These are phyloP conservation scores for Metalampra italica DNA, from an alignment of 2,888 invertebrate species.

Conservation along the genomic window DNA sequence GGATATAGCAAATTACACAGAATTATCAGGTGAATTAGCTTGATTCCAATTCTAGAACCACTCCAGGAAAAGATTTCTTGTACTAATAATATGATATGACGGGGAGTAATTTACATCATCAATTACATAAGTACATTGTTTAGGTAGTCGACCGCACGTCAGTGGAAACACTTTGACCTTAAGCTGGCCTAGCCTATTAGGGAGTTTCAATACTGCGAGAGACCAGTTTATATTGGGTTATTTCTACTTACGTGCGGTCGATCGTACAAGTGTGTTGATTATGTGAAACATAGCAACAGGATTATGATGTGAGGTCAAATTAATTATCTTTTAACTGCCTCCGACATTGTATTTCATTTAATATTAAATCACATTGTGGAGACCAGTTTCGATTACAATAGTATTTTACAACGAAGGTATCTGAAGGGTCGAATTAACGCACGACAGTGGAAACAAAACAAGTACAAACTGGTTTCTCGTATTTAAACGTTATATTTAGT, in stretches of 20 bases:
- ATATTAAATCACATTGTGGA: neutral
- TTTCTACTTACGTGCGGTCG: too few relatives aligned
- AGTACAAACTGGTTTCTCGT: too few relatives aligned
- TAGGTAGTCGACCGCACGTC: too few relatives aligned
- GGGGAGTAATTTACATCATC: neutral
- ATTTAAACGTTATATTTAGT: too few relatives aligned
- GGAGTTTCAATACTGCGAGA: too few relatives aligned
- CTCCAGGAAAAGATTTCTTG: neutral
- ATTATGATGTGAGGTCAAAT: slow-evolving; percentile 3
- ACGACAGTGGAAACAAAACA: too few relatives aligned
- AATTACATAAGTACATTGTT: neutral
- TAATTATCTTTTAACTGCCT: neutral
- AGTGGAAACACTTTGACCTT: too few relatives aligned
- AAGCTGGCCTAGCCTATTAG: too few relatives aligned
- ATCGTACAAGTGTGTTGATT: slow-evolving; percentile 5
- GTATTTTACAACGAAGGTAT: too few relatives aligned
- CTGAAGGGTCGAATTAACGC: too few relatives aligned
- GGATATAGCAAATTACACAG: too few relatives aligned
- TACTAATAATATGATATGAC: neutral
- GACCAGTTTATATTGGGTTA: too few relatives aligned
- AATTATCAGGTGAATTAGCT: neutral
- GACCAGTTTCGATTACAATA: neutral
- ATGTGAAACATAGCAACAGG: slow-evolving; percentile 5
- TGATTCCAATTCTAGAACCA: neutral
- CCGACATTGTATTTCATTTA: neutral